Conservation (phyloP, 1,140 invertebrate species). For the Hylaeus anthracinus region DNA sequence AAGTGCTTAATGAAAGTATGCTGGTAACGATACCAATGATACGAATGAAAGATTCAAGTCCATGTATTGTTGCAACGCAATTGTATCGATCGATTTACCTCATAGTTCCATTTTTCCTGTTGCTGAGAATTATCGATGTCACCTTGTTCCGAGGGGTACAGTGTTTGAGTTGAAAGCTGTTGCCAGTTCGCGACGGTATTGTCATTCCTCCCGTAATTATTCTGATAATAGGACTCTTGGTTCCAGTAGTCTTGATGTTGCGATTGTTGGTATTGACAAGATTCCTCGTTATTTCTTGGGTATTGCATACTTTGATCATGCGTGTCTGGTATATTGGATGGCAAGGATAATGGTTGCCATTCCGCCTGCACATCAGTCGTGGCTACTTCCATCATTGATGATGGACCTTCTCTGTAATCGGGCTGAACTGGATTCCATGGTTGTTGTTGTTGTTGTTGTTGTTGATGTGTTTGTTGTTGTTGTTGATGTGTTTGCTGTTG, state of each 20-base stretch:
- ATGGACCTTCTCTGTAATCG: conserved; percentile 64
- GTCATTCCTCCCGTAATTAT: conserved; percentile 65
- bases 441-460: conserved; percentile 49
- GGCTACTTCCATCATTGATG: conserved; percentile 69
- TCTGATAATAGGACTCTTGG: conserved; percentile 75
- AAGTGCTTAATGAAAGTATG: neutral
- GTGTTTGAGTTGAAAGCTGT: conserved; percentile 55
- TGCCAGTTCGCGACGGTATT: conserved; percentile 68
- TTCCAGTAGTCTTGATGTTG: conserved; percentile 77
- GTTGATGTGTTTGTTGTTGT: conserved; percentile 60
- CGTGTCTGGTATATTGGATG: conserved; percentile 63
- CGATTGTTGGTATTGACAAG: conserved; percentile 70
- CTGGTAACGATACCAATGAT: conserved; percentile 16
- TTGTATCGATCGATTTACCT: conserved; percentile 68
- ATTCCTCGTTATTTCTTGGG: conserved; percentile 58
- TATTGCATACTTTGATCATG: conserved; percentile 68
- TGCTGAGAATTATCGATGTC: conserved; percentile 68
- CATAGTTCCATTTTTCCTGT: conserved; percentile 76
- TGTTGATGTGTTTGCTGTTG: conserved; percentile 61
- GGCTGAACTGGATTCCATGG: conserved; percentile 61
- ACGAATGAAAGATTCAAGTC: neutral
- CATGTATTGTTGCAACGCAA: neutral
- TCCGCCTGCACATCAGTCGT: conserved; percentile 61
- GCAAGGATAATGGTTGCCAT: conserved; percentile 74
- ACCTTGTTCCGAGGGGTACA: conserved; percentile 63